Conservation (phyloP, 2,888 invertebrate genomes). For the Steinernema scapterisci region DNA sequence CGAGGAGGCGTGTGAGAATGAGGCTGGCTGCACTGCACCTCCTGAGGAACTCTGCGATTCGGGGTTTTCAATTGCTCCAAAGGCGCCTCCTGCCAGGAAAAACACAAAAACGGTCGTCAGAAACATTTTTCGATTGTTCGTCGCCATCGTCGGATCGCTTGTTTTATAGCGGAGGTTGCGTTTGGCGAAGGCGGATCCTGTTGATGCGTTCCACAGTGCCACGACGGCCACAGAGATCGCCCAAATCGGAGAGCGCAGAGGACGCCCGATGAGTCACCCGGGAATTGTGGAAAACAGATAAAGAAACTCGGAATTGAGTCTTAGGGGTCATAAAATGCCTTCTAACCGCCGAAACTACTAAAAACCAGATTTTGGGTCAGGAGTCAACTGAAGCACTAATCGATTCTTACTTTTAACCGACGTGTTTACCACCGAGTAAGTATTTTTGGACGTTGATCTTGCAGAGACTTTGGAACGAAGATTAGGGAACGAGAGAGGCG, state of each 20-base stretch:
- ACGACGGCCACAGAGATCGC: background rate
- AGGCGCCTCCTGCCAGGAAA: background rate
- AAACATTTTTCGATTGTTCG: background rate
- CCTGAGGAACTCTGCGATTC: background rate
- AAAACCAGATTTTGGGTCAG: constrained; percentile 13
- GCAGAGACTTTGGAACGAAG: too few relatives aligned
- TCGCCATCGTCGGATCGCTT: background rate
- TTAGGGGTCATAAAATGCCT: background rate
- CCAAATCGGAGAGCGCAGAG: background rate
- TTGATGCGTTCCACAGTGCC: background rate
- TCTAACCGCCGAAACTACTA: background rate
- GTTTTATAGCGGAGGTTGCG: constrained; percentile 12
- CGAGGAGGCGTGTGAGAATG: constrained; percentile 30
- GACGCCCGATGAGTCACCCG: constrained; percentile 3
- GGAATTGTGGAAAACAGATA: background rate
- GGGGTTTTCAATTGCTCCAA: constrained; percentile 20
- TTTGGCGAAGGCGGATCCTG: constrained; percentile 16
- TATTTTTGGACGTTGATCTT: too few relatives aligned
- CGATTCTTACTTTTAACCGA: background rate
- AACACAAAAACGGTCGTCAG: background rate
- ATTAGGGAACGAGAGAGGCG: too few relatives aligned
- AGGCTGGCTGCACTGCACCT: background rate
- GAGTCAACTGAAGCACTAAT: background rate
- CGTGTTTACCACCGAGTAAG: background rate
- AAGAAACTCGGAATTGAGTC: background rate